Evolutionary conservation across 2,888 invertebrate species (phyloP).

Genomic region (Smittia sp.): DNA sequence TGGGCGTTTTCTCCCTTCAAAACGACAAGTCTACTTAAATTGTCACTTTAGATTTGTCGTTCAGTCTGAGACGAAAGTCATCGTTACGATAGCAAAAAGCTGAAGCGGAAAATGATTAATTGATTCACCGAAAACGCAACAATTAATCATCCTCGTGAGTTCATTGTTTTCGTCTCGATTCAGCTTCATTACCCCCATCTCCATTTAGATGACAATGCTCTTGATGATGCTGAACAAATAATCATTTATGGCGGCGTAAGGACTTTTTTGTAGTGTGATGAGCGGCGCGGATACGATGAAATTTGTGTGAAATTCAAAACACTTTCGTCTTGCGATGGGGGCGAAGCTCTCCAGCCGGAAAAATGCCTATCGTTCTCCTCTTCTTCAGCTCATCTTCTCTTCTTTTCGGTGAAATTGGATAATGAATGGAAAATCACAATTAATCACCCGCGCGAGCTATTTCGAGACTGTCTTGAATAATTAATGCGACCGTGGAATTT

Average conservation of each 20-base stretch:
- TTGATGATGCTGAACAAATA: conserved; percentile 19
- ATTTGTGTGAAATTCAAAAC: conserved; percentile 3
- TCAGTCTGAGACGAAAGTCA: conserved; percentile 10
- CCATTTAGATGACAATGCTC: conserved; percentile 17
- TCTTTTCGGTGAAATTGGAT: conserved; percentile 28
- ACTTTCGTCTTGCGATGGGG: not conserved
- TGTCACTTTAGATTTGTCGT: conserved; percentile 41
- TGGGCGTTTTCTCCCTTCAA: not conserved
- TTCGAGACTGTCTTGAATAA: conserved; percentile 15
- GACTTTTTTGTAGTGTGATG: not conserved
- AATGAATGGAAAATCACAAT: conserved; percentile 37
- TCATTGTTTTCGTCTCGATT: conserved; percentile 37
- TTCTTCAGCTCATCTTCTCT: not conserved
- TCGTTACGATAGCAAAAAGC: not conserved
- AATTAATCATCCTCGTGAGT: conserved; percentile 36
- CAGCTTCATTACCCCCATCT: conserved; percentile 35
- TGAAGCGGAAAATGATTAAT: conserved; percentile 34
- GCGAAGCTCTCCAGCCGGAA: conserved; percentile 2
- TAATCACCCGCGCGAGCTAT: conserved; percentile 20
- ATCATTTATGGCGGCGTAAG: conserved; percentile 13
- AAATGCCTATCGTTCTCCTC: not conserved
- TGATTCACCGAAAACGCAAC: conserved; percentile 36
- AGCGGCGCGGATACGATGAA: not conserved
- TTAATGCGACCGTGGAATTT: conserved; percentile 11
- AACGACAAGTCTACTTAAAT: not conserved